Evolutionary conservation across 1,140 invertebrate genomes (phyloP), one percentile per base, ranked within the genome.

Genomic region (Nymphalis io): DNA sequence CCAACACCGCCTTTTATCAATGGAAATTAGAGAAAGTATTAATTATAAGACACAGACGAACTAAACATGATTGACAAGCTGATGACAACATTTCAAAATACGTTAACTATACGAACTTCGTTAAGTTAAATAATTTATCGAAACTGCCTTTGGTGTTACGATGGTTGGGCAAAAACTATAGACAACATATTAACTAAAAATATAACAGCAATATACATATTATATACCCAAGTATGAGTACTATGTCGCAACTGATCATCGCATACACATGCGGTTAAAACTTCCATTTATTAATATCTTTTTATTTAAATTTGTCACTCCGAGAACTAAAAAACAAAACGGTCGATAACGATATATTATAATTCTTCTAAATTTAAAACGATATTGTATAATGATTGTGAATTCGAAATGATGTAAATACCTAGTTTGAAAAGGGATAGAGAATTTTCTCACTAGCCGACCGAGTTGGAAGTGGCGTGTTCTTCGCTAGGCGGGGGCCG

Each of bases 371-470:
- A n/a, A n/a, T 46, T 16, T 16, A 46, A 46, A 46, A 46, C 15
- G n/a, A 16, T 46, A 16, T 46, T 18, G n/a, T 51, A 27, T 61
- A 48, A 33, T 62, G 12, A 33, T 62, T 61, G 60, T 46, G 46
- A 61, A 48, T 61, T 51, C n/a, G 46, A 6, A 51, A 11, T 6
- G 46, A 21, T 55, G 23, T 27, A 55, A 33, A 55, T 55, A 44
- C n/a, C 13, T 44, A 55, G 20, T 44, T 59, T 16, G 39, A 66
- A 61, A 68, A 68, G 66, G 66, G 66, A 68, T 68, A 68, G 59
- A 68, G 58, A 68, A 59, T 61, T 68, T 68, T 68, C 59, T 46
- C 59, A 68, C 38, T 57, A 60, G 66, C 51, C 48, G 38, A 42
- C 18, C 63, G 46, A 20, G 46, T 48, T 48, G 46, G 16, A 48